Evolutionary conservation across 2,888 invertebrate species (phyloP), one percentile per base, ranked within the genome.

Genomic region (Vandiemenella viatica): DNA sequence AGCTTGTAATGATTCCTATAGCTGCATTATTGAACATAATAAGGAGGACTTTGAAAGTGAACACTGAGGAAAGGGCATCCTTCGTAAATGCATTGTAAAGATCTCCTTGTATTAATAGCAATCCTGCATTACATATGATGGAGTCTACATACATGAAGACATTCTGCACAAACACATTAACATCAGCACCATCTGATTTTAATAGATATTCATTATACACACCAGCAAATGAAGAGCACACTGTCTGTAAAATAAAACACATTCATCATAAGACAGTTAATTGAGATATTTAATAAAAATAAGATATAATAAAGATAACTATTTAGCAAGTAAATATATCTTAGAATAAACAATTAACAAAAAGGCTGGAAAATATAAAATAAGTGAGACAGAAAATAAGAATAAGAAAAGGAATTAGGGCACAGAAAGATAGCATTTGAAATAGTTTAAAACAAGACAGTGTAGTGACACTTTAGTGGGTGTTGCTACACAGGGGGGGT

Each of bases 101-200:
- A 58, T 82, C 76, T 1, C 83, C 86, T 62, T 80, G 78, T 4
- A 74, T 62, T 46, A 77, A 57, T 40, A 93, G 69, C 50, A 91
- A 71, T 3, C 77, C 65, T n/a, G 81, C 65, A 65, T 93, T 95
- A 63, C 91, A 92, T n/a, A 91, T 61, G 54, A 95, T 90, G 4
- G 93, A 93, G 66, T 95, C 90, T 21, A 90, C 63, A 65, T 95
- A 95, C 90, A 95, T 92, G 61, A 90, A 95, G 6, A 91, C 79
- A 65, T 95, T 96, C 67, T 95, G 95, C 55, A 93, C 69, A 67
- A 88, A 90, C 60, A 95, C 85, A 62, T 91, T 85, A 0, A 91
- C 83, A 55, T 83, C 79, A 3, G 80, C 77, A 16, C 89, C 89
- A 58, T 81, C 78, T 21, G 82, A 83, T 70, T 95, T 95, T 4